phyloP scores from a whole-genome alignment of 2,113 vertebrate genomes.

The Oxyura jamaicensis region DNA sequence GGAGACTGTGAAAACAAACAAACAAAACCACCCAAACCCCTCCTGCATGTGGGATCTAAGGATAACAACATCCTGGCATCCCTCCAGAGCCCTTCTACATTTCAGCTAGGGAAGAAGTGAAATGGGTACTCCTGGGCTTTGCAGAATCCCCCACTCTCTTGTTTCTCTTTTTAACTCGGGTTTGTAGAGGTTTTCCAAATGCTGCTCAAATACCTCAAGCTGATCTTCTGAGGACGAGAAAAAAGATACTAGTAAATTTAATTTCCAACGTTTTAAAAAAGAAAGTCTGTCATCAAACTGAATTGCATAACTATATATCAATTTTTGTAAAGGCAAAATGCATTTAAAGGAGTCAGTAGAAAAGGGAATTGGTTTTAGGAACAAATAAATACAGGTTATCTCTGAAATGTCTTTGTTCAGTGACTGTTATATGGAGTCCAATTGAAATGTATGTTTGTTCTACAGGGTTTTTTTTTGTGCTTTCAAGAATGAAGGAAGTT shows the following conservation, averaged over 20 bases:
- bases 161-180: background rate
- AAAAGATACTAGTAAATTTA: background rate
- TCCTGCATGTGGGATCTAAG: background rate
- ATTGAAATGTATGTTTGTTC: background rate
- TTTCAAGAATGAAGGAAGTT: background rate
- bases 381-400: slow-evolving; percentile 1
- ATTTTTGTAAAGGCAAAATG: background rate
- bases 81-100: background rate
- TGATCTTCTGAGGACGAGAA: background rate
- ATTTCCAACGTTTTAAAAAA: background rate
- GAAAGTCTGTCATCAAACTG: background rate
- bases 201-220: background rate
- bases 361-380: background rate
- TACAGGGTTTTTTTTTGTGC: background rate
- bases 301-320: background rate
- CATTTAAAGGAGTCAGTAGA: background rate
- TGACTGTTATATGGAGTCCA: background rate
- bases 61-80: background rate
- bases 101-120: background rate
- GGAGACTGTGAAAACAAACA: background rate
- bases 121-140: background rate
- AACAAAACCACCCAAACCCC: background rate
- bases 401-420: background rate
- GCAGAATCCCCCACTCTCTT: background rate
- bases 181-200: background rate